Evolutionary conservation across 2,797 vertebrate species (phyloP).

Genomic region (Catamblyrhynchus diadema): DNA sequence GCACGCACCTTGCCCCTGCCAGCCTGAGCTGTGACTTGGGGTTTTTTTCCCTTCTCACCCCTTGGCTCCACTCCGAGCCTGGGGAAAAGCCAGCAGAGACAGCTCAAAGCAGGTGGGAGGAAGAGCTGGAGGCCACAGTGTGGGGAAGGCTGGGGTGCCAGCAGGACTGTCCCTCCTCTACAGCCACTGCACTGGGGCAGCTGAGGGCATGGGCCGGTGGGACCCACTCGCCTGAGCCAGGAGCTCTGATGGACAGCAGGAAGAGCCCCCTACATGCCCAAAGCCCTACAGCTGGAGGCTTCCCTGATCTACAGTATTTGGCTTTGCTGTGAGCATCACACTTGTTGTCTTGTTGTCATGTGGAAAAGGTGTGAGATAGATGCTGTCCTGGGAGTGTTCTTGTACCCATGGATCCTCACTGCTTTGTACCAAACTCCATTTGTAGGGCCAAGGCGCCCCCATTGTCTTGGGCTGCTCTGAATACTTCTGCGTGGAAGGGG

Average conservation of each 20-base stretch:
- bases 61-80: rapidly evolving
- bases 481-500: neutral
- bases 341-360: rapidly evolving
- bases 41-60: neutral
- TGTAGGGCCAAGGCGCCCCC: neutral
- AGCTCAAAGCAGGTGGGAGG: rapidly evolving
- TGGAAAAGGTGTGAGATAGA: neutral
- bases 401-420: neutral
- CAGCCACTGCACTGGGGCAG: rapidly evolving
- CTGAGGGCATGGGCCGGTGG: neutral
- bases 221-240: neutral
- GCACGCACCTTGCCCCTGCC: neutral
- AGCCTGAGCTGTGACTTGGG: neutral
- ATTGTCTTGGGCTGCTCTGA: neutral
- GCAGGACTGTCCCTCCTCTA: neutral
- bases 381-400: neutral
- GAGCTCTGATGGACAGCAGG: rapidly evolving
- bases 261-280: neutral
- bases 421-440: rapidly evolving
- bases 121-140: rapidly evolving
- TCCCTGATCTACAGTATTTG: neutral
- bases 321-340: neutral
- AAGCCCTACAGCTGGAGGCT: neutral
- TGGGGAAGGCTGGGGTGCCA: neutral
- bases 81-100: neutral